Conservation (phyloP, 2,797 vertebrate species). For the Coracias cyanogaster region DNA sequence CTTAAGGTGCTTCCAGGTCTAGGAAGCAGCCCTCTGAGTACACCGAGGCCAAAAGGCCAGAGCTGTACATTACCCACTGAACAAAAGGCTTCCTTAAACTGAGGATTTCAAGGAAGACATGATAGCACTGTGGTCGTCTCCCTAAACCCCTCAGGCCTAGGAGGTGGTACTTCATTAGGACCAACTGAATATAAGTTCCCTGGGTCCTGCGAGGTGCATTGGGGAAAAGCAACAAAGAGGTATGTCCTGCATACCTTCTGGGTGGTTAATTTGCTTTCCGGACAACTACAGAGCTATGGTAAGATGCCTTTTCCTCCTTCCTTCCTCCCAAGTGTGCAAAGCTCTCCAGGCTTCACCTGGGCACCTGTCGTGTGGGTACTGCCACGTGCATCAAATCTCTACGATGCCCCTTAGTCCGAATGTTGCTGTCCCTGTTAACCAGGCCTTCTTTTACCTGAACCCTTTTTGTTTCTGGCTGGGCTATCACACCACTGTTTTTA, state of each 20-base stretch:
- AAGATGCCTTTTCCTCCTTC: neutral
- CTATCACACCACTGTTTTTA: constrained; percentile 92
- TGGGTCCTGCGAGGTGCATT: rapidly evolving
- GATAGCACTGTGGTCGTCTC: neutral
- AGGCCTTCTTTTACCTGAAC: constrained; percentile 79
- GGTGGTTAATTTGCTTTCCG: neutral
- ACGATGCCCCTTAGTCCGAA: neutral
- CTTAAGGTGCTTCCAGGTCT: neutral
- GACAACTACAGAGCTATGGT: neutral
- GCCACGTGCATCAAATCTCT: neutral
- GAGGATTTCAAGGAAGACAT: neutral
- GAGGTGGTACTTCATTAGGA: neutral
- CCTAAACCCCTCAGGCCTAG: neutral
- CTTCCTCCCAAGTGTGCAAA: neutral
- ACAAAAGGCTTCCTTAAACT: neutral
- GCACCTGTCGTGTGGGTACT: rapidly evolving
- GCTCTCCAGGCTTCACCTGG: neutral
- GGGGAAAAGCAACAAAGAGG: neutral
- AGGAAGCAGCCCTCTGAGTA: neutral
- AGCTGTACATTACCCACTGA: neutral
- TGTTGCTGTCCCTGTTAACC: neutral
- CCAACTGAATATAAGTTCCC: neutral
- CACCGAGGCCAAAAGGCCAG: neutral
- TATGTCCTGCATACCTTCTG: neutral
- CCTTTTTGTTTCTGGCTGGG: constrained; percentile 93